phyloP scores from a whole-genome alignment of 2,113 vertebrate species.

The Gymnorhina tibicen region DNA sequence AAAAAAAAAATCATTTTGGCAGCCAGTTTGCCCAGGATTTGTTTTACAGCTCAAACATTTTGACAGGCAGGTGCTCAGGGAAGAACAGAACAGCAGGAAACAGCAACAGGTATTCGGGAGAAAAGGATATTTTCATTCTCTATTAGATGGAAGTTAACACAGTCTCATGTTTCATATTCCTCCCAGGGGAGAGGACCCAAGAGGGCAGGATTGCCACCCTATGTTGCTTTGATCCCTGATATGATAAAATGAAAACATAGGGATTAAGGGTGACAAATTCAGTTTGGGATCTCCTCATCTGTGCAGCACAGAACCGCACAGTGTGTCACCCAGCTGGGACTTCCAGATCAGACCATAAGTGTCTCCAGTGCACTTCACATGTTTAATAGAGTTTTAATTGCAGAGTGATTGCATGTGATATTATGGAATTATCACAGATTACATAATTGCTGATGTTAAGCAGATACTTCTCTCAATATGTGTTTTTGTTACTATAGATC shows the following conservation, averaged over 20 bases:
- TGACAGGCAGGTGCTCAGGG: neutral
- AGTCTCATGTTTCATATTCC: accelerated
- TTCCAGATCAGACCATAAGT: neutral
- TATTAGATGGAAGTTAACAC: neutral
- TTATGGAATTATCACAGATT: slow-evolving; percentile 32
- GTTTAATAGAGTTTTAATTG: slow-evolving; percentile 15
- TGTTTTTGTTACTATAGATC: neutral
- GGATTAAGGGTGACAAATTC: neutral
- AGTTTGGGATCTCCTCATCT: neutral
- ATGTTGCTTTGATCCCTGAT: neutral
- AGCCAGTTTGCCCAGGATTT: neutral
- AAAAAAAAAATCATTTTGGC: neutral
- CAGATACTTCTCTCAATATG: neutral
- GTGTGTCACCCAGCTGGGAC: neutral
- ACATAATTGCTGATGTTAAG: slow-evolving; percentile 17
- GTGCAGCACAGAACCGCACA: neutral
- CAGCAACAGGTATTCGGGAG: neutral
- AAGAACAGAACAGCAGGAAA: neutral
- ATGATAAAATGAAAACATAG: neutral
- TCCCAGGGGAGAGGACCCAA: neutral
- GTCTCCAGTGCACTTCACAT: neutral
- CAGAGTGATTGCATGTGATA: neutral
- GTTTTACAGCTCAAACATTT: neutral
- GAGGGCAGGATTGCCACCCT: neutral
- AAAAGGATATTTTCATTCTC: neutral